Conservation (phyloP, 2,113 vertebrate species). For the Felis chaus region DNA sequence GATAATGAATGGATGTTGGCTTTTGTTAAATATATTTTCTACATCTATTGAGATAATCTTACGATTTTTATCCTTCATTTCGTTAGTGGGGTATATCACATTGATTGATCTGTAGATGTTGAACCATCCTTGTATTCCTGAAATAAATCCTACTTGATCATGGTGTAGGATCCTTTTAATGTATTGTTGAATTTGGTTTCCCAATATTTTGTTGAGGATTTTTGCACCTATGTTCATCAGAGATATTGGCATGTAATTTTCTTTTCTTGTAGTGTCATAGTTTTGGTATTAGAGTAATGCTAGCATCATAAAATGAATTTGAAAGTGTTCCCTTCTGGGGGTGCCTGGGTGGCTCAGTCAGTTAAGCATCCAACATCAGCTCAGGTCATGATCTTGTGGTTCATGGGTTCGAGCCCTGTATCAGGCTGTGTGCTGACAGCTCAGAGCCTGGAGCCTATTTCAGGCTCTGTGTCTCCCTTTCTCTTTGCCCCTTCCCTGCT, state of each 20-base stretch:
- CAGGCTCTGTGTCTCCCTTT: too few species aligned
- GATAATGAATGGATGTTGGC: neutral
- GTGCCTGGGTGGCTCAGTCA: too few species aligned
- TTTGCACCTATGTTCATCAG: neutral
- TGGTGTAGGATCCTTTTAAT: neutral
- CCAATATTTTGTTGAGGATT: neutral
- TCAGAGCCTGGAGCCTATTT: too few species aligned
- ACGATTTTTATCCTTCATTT: neutral
- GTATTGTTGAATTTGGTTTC: neutral
- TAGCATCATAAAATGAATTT: neutral
- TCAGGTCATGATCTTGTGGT: too few species aligned
- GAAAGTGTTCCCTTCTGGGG: neutral
- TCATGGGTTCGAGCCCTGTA: too few species aligned
- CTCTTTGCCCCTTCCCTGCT: too few species aligned
- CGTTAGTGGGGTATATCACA: neutral
- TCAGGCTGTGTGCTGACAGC: too few species aligned
- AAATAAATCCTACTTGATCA: neutral
- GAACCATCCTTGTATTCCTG: neutral
- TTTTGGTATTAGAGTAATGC: neutral
- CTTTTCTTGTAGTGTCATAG: neutral
- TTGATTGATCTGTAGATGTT: neutral
- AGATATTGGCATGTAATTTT: neutral
- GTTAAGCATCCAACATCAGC: too few species aligned
- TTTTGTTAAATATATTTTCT: neutral
- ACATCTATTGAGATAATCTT: neutral